Evolutionary conservation across 37 sponge, comb jelly and placozoan genomes (phyloP).

Genomic region (Petrosia ficiformis): DNA sequence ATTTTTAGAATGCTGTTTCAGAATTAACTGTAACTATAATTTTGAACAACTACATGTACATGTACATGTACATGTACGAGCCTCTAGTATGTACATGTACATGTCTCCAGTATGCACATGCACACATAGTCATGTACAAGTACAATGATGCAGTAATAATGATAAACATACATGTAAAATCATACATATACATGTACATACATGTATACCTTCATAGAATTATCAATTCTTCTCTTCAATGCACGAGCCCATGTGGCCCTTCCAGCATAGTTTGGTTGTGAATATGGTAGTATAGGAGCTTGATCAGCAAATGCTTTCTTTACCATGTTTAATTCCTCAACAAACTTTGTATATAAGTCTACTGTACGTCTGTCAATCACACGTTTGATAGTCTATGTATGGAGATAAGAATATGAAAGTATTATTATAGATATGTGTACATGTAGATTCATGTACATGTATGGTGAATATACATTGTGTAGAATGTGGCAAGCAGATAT

Average conservation of each 20-base stretch:
- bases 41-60: too few relatives aligned
- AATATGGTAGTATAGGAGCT: slow-evolving; percentile 57
- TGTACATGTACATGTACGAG: too few relatives aligned
- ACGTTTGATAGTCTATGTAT: slow-evolving; percentile 81
- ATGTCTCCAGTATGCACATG: too few relatives aligned
- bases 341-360: slow-evolving; percentile 85
- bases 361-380: slow-evolving; percentile 92
- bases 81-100: too few relatives aligned
- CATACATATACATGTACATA: not conserved
- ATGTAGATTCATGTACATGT: not conserved
- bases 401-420: not conserved
- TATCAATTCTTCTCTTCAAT: slow-evolving; percentile 90
- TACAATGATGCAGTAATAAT: too few relatives aligned
- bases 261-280: slow-evolving; percentile 81
- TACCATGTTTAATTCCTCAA: slow-evolving; percentile 87
- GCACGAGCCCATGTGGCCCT: slow-evolving; percentile 83
- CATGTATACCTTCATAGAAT: slow-evolving; percentile 77
- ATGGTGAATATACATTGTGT: not conserved
- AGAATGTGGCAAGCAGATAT: slow-evolving; percentile 6
- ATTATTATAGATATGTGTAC: not conserved
- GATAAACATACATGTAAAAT: slow-evolving; percentile 2
- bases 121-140: too few relatives aligned
- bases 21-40: too few relatives aligned
- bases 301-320: slow-evolving; percentile 91
- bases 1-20: too few relatives aligned